Conservation (phyloP, 1,140 invertebrate species). For the Ganaspis sp. region DNA sequence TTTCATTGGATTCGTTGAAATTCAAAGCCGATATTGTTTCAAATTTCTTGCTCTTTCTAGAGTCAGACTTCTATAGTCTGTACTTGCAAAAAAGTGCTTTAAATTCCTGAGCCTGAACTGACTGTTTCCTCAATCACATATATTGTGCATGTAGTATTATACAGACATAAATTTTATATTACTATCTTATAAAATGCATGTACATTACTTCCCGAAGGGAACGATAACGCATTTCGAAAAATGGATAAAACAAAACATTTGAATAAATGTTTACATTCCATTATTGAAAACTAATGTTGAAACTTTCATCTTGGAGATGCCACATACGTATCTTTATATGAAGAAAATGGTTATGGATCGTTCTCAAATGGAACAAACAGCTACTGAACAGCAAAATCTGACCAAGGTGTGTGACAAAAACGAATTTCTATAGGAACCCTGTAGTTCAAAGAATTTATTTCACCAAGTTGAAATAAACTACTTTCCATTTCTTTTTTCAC, state of each 20-base stretch:
- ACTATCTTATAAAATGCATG: background rate
- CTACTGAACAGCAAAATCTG: slow-evolving; percentile 13
- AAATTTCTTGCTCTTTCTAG: slow-evolving; percentile 5
- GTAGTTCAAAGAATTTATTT: background rate
- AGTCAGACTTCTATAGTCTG: background rate
- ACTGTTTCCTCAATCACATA: background rate
- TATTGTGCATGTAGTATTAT: background rate
- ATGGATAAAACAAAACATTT: background rate
- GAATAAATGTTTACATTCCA: background rate
- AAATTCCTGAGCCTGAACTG: background rate
- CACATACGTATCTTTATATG: background rate
- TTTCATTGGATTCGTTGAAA: slow-evolving; percentile 27
- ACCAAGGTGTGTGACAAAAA: slow-evolving; percentile 7
- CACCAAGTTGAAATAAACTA: background rate
- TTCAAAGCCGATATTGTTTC: slow-evolving; percentile 29
- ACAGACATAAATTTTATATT: background rate
- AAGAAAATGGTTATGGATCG: background rate
- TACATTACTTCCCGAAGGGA: background rate
- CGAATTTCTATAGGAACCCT: background rate
- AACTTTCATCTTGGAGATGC: background rate
- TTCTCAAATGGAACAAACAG: background rate
- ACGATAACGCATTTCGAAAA: background rate
- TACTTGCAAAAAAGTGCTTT: background rate
- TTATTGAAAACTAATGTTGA: background rate
- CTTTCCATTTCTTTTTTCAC: too few species aligned